Base-by-base conservation (phyloP, 2,797 vertebrate species). In the Carduelis carduelis region DNA sequence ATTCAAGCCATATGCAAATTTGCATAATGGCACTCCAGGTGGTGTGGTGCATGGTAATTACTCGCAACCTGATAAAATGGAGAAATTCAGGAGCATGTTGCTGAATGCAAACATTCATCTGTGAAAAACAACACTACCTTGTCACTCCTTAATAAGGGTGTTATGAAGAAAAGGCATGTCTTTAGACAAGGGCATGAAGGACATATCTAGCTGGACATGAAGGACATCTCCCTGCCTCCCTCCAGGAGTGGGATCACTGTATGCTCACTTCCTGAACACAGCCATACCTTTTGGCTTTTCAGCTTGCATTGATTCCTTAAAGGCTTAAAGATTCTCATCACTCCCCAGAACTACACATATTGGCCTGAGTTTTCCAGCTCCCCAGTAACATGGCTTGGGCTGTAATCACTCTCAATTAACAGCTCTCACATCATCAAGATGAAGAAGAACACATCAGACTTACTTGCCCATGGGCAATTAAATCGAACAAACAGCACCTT, bases 1-100 rank as follows among this genome's bases (percentile, higher is more conserved):
- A 96, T 97, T 95, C 95, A 94, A 98, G 91, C 88, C 95, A 92
- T 95, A 95, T 91, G 94, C 69, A 97, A 95, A 97, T 98, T 94
- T 98, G 93, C 97, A 98, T 97, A 97, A 96, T 97, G 82, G 95
- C 89, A 96, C 87, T 96, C 88, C 82, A 97, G 97, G 96, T 97
- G 95, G 97, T 88, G 90, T 2, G n/a, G 95, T 0, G 72, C 94
- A 88, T 95, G 55, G 75, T 93, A 97, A 97, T 97, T 94, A 89
- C 71, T 93, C 77, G 35, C 91, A 97, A 91, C 65, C 70, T 61
- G 85, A 96, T 94, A 96, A 93, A 97, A 85, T 27, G 28, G 89
- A 90, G 84, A 81, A 87, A 94, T 91, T 92, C 53, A 83, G 55
- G 57, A 83, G 60, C 57, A 60, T 57, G 41, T 23, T 93, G 59